Percentiles rank a stretch among this genome's conserved stretches.
Evolutionary conservation across 2,113 vertebrate genomes (phyloP).

Genomic region (Zeus faber): DNA sequence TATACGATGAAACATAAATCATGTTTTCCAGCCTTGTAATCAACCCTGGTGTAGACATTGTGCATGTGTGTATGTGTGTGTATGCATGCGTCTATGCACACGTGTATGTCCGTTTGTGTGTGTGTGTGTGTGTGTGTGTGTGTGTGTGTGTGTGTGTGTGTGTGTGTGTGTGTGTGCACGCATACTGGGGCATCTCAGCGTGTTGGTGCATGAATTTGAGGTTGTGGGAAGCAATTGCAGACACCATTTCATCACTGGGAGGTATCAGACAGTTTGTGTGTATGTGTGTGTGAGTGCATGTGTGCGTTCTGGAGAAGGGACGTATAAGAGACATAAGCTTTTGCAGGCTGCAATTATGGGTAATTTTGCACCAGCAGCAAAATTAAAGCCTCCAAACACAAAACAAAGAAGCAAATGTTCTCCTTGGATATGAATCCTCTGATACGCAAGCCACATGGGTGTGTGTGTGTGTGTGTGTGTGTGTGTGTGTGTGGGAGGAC

Average conservation of each 20-base stretch:
- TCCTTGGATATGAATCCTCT: too few relatives aligned
- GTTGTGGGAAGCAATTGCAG: background rate
- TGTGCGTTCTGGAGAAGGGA: slow-evolving; percentile 42
- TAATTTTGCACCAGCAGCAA: slow-evolving; percentile 73
- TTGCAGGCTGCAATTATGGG: slow-evolving; percentile 75
- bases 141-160: background rate
- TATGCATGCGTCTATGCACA: background rate
- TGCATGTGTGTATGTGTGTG: slow-evolving; percentile 15
- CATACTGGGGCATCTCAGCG: background rate
- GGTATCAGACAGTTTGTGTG: background rate
- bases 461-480: background rate
- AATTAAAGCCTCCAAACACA: slow-evolving; percentile 74
- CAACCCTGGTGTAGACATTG: too few relatives aligned
- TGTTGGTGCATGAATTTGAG: background rate
- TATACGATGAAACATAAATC: slow-evolving; percentile 66
- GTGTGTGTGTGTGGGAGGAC: too few relatives aligned
- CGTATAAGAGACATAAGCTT: slow-evolving; percentile 70
- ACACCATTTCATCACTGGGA: background rate
- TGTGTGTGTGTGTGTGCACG: slow-evolving; percentile 1
- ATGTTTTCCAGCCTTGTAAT: slow-evolving; percentile 57
- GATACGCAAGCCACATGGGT: too few relatives aligned
- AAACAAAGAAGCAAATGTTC: slow-evolving; percentile 72
- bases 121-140: background rate
- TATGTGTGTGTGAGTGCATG: background rate
- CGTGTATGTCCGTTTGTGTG: slow-evolving; percentile 10